These are phyloP conservation scores for Xiphias gladius DNA, from an alignment of 2,113 vertebrate species.

Conservation along the genomic window DNA sequence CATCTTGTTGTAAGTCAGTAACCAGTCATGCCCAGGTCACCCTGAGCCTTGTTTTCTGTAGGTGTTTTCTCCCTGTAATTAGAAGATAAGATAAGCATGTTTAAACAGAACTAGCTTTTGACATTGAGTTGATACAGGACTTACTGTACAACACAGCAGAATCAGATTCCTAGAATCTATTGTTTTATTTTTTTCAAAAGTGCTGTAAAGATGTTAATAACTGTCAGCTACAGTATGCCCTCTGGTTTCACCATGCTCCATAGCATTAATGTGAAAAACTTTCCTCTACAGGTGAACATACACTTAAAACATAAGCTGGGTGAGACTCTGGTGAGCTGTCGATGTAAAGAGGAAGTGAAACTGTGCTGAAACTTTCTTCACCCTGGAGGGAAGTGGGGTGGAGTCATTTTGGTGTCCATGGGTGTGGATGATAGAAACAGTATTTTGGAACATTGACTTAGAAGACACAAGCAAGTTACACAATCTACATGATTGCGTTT, in stretches of 20 bases:
- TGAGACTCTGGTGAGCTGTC: background rate
- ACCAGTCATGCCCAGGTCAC: background rate
- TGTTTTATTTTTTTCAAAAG: too few relatives aligned
- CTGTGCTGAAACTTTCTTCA: background rate
- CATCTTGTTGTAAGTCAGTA: background rate
- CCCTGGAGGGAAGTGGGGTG: background rate
- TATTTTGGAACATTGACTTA: background rate
- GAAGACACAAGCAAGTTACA: background rate
- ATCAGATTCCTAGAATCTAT: too few relatives aligned
- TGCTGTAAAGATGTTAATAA: too few relatives aligned
- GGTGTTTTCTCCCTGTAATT: background rate
- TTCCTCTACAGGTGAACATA: background rate
- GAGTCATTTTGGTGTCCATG: background rate
- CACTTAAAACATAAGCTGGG: background rate
- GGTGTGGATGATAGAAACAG: background rate
- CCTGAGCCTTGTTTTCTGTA: background rate
- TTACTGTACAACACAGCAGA: background rate
- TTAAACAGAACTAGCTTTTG: background rate
- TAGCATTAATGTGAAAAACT: background rate
- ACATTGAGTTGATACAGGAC: background rate
- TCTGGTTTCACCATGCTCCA: background rate
- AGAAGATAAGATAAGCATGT: background rate
- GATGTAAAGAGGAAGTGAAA: conserved; percentile 22
- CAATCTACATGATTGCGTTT: background rate
- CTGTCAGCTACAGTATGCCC: background rate